Evolutionary conservation across 1,140 invertebrate genomes (phyloP).

Genomic region (Rhysida immarginata): DNA sequence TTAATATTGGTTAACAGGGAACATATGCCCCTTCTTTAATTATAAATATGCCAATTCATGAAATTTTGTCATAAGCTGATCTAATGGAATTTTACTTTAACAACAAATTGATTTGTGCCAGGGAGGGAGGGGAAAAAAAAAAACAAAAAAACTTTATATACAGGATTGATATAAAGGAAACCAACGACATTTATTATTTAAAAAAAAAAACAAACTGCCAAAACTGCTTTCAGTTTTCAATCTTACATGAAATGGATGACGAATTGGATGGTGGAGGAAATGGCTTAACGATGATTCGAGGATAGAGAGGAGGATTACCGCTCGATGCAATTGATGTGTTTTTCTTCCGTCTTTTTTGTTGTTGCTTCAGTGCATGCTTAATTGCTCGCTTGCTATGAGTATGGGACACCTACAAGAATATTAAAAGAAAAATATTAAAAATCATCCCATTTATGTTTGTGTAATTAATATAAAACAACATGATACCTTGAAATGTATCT

Average conservation of each 20-base stretch:
- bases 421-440: background rate
- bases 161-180: too few species aligned
- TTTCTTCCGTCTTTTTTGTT: constrained; percentile 58
- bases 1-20: too few species aligned
- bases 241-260: constrained; percentile 17
- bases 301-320: constrained; percentile 37
- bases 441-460: background rate
- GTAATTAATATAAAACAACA: background rate
- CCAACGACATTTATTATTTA: constrained; percentile 3
- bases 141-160: too few species aligned
- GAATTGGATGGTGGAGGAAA: constrained; percentile 43
- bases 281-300: constrained; percentile 47
- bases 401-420: constrained; percentile 15
- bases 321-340: constrained; percentile 54
- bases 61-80: too few species aligned
- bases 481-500: too few species aligned
- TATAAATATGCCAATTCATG: too few species aligned
- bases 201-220: constrained; percentile 10
- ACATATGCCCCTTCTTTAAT: too few species aligned
- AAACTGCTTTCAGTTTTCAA: background rate
- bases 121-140: too few species aligned
- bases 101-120: too few species aligned
- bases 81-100: too few species aligned
- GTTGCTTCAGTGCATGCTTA: constrained; percentile 55
- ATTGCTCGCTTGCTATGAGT: constrained; percentile 41